These are phyloP conservation scores for Zophobas atratus DNA, from an alignment of 1,140 invertebrate species.

Conservation along the genomic window DNA sequence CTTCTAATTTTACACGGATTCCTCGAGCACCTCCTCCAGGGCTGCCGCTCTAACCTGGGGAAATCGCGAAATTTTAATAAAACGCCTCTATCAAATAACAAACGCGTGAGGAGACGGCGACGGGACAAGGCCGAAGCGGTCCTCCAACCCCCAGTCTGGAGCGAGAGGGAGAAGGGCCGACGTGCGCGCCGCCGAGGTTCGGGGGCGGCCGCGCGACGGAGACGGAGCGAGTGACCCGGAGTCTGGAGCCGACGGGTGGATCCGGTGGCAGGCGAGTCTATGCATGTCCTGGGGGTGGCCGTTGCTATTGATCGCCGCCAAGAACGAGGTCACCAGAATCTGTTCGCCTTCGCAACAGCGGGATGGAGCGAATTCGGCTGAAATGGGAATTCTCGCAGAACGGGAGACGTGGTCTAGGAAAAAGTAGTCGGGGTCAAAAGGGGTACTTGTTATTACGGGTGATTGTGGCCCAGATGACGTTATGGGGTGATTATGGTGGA, in stretches of 20 bases:
- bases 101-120: slow-evolving; percentile 7
- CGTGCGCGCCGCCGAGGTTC: slow-evolving; percentile 22
- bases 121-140: slow-evolving; percentile 2
- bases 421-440: too few species aligned
- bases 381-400: slow-evolving; percentile 5
- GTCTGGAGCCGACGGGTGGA: slow-evolving; percentile 37
- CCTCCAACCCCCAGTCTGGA: not conserved
- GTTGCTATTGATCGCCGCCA: slow-evolving; percentile 55
- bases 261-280: slow-evolving; percentile 47
- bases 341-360: slow-evolving; percentile 56
- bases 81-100: slow-evolving; percentile 25
- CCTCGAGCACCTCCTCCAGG: not conserved
- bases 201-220: slow-evolving; percentile 4
- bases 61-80: slow-evolving; percentile 28
- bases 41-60: not conserved
- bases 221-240: slow-evolving; percentile 21
- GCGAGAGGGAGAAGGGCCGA: slow-evolving; percentile 22
- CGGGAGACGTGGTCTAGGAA: too few species aligned
- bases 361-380: slow-evolving; percentile 16
- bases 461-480: too few species aligned
- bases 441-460: too few species aligned
- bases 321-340: slow-evolving; percentile 56
- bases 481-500: too few species aligned
- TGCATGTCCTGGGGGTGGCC: slow-evolving; percentile 54
- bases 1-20: not conserved